Evolutionary conservation across 1,140 invertebrate species (phyloP), one percentile per base, ranked within the genome.

Genomic region (Andrena cerasifolii): DNA sequence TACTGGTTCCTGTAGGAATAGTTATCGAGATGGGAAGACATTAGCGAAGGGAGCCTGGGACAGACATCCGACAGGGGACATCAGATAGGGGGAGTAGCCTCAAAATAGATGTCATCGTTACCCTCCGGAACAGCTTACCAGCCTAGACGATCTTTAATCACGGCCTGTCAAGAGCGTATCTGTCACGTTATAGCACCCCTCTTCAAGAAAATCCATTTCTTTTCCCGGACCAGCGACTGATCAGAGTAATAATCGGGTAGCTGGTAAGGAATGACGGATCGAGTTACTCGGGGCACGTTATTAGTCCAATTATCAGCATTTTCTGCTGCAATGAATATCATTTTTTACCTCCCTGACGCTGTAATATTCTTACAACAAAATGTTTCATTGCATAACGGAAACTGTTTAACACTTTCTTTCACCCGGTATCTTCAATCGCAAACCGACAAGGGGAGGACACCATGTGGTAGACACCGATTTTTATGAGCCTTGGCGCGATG

Each of bases 71-170:
- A 70, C 66, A 77, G 33, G 74, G 54, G 45, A 61, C 33, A 77
- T 71, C 61, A 61, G 43, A 47, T 26, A 43, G 54, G 12, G 24
- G 54, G 66, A n/a, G 43, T 43, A 31, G 66, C 36, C 53, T 53
- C 45, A 53, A 70, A 61, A 53, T 77, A 71, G 53, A 77, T 71
- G 74, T 77, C 74, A 76, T 56, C 74, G 72, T 66, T 66, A 75
- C 73, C 56, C 33, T 21, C 47, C 54, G n/a, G 24, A 49, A 21
- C 43, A 51, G 40, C 45, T 43, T 31, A 61, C 53, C 66, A 31
- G 8, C 45, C 45, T 49, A 61, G 54, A 43, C 54, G 45, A 61
- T 70, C 74, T 61, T 77, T 71, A 77, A 77, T 77, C 74, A 77
- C 31, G n/a, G 43, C 56, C 56, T 24, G 18, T 77, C 54, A 71